Base-by-base conservation (phyloP, 2,113 vertebrate species). In the Pterophyllum scalare region DNA sequence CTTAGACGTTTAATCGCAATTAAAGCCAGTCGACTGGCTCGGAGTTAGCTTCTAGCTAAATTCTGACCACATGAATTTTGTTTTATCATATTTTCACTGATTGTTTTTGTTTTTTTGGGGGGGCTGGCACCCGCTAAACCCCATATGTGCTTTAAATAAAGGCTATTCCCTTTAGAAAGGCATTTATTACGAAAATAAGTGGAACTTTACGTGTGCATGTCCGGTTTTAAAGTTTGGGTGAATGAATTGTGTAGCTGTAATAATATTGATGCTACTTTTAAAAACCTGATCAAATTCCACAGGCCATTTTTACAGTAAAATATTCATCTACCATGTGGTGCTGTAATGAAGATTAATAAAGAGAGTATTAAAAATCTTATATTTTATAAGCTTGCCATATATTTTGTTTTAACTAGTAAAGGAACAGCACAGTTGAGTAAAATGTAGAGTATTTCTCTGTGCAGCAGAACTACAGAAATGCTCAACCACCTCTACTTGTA, bases 21-120 rank as follows among this genome's bases (percentile, higher is more conserved):
- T 75, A 3, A 33, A 62, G 9, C 11, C 8, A 2, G 7, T 31
- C 1, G 14, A 28, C 2, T 3, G 3, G 13, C 28, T 59, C 6
- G 6, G 5, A 8, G 77, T 24, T 88, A 83, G 85, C 85, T 67
- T 1, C 33, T 28, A 33, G 87, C 83, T 85, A 60, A 59, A 17
- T 11, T 40, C 38, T 33, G 17, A 2, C 54, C 31, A 62, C 81
- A 59, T 81, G 64, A 11, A 43, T 52, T 9, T 59, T 33, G 31
- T 15, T n/a, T n/a, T n/a, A n/a, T n/a, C n/a, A 12, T 19, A 38
- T 65, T 33, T 72, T 72, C 65, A 8, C 20, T 5, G 8, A 49
- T 15, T 20, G 26, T 28, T 14, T 35, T 35, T 8, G 2, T 33
- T 7, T 33, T 33, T 33, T 33, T 28, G 1, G 6, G 33, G 33